Percentiles rank a stretch among this genome's conserved stretches.
Conservation (phyloP, 2,888 invertebrate species). For the Argyra leucocephala region DNA sequence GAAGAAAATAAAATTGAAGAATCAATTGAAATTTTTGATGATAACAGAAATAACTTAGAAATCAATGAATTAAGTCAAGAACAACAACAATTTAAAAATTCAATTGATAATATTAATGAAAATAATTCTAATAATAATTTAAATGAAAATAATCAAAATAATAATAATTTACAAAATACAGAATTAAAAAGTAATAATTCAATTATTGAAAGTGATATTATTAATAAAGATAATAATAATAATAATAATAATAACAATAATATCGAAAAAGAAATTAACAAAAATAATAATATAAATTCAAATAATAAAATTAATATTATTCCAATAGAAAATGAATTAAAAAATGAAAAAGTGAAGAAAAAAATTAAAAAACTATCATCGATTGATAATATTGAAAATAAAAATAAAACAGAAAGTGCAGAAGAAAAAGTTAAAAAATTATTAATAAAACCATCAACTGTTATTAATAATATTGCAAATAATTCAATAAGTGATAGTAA, state of each 20-base stretch:
- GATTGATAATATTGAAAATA: background rate
- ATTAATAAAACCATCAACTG: background rate
- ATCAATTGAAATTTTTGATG: background rate
- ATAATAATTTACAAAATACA: background rate
- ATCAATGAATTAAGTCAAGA: background rate
- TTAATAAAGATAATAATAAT: background rate
- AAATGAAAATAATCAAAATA: background rate
- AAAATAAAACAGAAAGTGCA: background rate
- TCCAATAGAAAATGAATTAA: background rate
- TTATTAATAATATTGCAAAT: background rate
- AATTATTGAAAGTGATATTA: background rate
- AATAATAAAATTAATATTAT: background rate
- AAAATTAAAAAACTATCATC: background rate
- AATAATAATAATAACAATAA: background rate
- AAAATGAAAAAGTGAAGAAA: background rate
- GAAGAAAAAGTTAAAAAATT: background rate
- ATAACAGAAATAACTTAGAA: background rate
- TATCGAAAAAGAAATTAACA: background rate
- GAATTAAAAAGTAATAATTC: background rate
- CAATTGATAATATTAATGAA: background rate
- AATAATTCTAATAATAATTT: background rate
- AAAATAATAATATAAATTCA: background rate
- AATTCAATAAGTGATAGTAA: background rate
- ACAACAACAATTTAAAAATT: background rate
- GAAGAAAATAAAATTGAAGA: constrained; percentile 24